Conservation (phyloP, 2,797 vertebrate species). For the Myiotriccus ornatus region DNA sequence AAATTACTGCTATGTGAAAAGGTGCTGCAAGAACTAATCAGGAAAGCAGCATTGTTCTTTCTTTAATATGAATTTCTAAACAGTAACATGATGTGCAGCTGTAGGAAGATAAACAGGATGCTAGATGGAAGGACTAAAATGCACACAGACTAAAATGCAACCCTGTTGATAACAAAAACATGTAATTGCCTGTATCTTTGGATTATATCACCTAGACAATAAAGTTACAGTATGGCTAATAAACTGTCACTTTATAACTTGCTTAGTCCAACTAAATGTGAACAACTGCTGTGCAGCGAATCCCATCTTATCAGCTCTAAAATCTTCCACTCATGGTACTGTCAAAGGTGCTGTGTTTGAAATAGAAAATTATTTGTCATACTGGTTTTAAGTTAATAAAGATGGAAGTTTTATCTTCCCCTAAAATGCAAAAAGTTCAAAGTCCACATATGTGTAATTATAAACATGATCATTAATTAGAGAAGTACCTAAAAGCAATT, state of each 20-base stretch:
- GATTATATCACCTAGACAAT: not conserved
- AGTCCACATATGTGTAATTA: not conserved
- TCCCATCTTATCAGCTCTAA: not conserved
- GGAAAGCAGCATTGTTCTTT: slow-evolving; percentile 9
- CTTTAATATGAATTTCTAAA: not conserved
- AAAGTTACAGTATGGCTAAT: not conserved
- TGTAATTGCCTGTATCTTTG: not conserved
- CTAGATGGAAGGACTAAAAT: not conserved
- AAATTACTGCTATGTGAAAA: slow-evolving; percentile 8
- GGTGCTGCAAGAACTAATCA: slow-evolving; percentile 3
- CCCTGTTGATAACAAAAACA: not conserved
- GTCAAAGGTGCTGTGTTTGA: not conserved
- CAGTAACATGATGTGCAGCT: not conserved
- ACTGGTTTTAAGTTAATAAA: not conserved
- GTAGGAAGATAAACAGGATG: slow-evolving; percentile 36
- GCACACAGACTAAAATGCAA: not conserved
- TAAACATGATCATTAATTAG: not conserved
- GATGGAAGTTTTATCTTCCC: not conserved
- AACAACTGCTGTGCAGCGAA: not conserved
- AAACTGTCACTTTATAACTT: not conserved
- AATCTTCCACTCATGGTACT: not conserved
- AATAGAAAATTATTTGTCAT: not conserved
- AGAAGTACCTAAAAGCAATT: not conserved
- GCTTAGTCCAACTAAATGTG: not conserved
- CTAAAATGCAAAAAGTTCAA: not conserved